Evolutionary conservation across 2,888 invertebrate species (phyloP).

Genomic region (Cerastis leucographa): DNA sequence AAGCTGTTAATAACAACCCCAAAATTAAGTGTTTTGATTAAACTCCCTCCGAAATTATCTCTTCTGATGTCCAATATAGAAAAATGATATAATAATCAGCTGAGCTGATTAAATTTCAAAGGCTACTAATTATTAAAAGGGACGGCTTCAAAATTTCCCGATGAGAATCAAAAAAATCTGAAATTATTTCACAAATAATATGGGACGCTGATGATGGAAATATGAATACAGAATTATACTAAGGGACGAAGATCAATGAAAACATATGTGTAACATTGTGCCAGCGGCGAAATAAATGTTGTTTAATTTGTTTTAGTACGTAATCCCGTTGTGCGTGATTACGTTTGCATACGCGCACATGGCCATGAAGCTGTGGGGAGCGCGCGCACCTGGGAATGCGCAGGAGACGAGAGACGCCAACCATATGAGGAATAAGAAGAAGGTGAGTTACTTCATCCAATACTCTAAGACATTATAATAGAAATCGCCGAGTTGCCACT

Average conservation of each 20-base stretch:
- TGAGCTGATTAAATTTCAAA: conserved; percentile 18
- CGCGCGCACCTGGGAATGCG: conserved; percentile 94
- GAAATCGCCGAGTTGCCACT: background rate
- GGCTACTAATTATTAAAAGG: conserved; percentile 28
- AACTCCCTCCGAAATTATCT: background rate
- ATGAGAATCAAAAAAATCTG: background rate
- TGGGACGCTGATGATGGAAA: background rate
- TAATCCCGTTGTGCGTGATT: conserved; percentile 95
- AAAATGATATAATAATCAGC: background rate
- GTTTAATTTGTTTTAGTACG: conserved; percentile 89
- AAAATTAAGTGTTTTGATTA: background rate
- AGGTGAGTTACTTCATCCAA: conserved; percentile 88
- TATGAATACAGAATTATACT: background rate
- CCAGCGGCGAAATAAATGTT: background rate
- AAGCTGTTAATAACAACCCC: background rate
- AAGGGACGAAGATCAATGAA: background rate
- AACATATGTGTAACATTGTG: background rate
- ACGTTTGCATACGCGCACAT: conserved; percentile 95
- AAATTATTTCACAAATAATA: conserved; percentile 5
- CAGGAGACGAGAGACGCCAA: conserved; percentile 95
- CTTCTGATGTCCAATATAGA: conserved; percentile 14
- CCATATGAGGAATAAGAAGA: conserved; percentile 95
- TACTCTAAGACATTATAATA: background rate
- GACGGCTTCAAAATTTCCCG: background rate
- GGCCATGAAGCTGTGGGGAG: conserved; percentile 95